Conservation (phyloP, 2,888 invertebrate species). For the Drosophila anomalata region DNA sequence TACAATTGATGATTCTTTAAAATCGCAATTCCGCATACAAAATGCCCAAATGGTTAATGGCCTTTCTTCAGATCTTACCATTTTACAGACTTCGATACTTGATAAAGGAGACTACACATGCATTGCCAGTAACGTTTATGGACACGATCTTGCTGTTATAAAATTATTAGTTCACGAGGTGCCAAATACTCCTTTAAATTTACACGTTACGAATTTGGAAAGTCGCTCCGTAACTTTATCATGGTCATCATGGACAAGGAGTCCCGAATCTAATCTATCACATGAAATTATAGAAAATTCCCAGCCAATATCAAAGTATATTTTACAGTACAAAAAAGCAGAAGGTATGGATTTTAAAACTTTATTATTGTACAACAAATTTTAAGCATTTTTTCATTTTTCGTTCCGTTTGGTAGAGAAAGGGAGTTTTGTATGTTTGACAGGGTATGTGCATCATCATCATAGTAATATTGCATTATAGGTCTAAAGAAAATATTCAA, state of each 20-base stretch:
- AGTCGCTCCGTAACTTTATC: slow-evolving; percentile 86
- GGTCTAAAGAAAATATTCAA: too few species aligned
- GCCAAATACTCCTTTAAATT: slow-evolving; percentile 86
- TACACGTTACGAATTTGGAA: slow-evolving; percentile 85
- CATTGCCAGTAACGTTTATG: slow-evolving; percentile 87
- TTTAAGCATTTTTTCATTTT: too few species aligned
- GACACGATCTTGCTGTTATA: slow-evolving; percentile 85
- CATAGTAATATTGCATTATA: too few species aligned
- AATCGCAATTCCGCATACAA: slow-evolving; percentile 84
- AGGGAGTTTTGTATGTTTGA: too few species aligned
- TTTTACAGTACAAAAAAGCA: slow-evolving; percentile 86
- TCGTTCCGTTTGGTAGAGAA: too few species aligned
- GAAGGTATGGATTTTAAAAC: slow-evolving; percentile 82
- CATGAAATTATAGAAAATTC: slow-evolving; percentile 81
- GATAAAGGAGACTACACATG: slow-evolving; percentile 87
- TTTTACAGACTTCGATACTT: slow-evolving; percentile 85
- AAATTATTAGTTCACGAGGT: slow-evolving; percentile 85
- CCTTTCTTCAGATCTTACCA: slow-evolving; percentile 85
- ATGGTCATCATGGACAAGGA: slow-evolving; percentile 85
- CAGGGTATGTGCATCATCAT: too few species aligned
- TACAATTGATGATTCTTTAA: slow-evolving; percentile 85
- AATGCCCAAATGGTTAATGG: slow-evolving; percentile 83
- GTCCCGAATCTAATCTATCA: slow-evolving; percentile 81
- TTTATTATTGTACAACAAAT: too few species aligned
- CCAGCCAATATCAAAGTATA: slow-evolving; percentile 86